Conservation (phyloP, 1,140 invertebrate species). For the Drosophila nikananu region DNA sequence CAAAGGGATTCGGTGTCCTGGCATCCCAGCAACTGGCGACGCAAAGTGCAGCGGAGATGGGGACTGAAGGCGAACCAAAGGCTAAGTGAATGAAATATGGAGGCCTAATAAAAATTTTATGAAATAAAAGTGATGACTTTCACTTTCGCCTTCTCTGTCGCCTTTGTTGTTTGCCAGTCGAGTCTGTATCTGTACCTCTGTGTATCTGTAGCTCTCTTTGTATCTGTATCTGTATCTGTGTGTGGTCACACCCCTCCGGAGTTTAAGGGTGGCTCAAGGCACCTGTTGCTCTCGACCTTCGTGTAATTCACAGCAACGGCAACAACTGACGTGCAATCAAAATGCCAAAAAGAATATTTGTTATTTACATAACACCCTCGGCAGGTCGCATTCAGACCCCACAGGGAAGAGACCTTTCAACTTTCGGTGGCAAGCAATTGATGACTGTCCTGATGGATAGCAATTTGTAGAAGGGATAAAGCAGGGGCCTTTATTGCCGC, state of each 20-base stretch:
- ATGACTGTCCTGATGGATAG: constrained; percentile 34
- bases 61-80: constrained; percentile 10
- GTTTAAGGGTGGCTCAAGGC: not conserved
- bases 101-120: constrained; percentile 81
- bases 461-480: constrained; percentile 20
- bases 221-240: constrained; percentile 8
- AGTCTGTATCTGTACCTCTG: not conserved
- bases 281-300: constrained; percentile 54
- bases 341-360: constrained; percentile 55
- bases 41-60: constrained; percentile 1
- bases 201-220: not conserved
- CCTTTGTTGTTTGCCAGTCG: constrained; percentile 14
- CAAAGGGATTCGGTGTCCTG: constrained; percentile 18
- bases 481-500: constrained; percentile 1
- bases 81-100: constrained; percentile 81
- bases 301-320: constrained; percentile 37
- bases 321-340: constrained; percentile 58
- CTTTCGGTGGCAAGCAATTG: constrained; percentile 29
- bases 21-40: not conserved
- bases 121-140: constrained; percentile 83
- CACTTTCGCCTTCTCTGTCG: constrained; percentile 50
- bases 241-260: constrained; percentile 11
- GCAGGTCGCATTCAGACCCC: not conserved
- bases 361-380: constrained; percentile 45
- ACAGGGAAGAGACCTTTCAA: constrained; percentile 30